Evolutionary conservation across 2,797 vertebrate genomes (phyloP).

Genomic region (Xiphophorus birchmanni): DNA sequence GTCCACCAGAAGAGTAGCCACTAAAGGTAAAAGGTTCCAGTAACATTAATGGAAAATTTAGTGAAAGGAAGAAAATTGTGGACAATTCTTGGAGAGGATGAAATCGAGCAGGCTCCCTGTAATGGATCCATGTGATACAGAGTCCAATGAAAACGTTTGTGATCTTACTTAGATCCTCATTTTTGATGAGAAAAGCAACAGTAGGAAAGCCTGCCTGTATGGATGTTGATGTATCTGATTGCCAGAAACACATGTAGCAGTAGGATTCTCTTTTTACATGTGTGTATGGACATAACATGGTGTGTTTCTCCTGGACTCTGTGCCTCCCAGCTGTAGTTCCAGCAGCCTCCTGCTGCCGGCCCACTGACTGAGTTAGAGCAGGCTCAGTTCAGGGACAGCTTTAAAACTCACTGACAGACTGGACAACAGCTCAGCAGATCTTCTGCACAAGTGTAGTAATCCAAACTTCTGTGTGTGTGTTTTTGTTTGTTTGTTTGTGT

Average conservation of each 20-base stretch:
- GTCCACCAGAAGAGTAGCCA: too few species aligned
- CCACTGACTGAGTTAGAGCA: slow-evolving; percentile 46
- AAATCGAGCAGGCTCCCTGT: neutral
- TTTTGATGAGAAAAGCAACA: too few species aligned
- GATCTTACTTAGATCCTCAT: neutral
- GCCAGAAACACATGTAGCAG: neutral
- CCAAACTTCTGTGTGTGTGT: slow-evolving; percentile 42
- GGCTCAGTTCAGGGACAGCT: slow-evolving; percentile 60
- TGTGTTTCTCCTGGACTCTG: slow-evolving; percentile 12
- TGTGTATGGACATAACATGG: slow-evolving; percentile 22
- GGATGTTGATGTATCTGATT: slow-evolving; percentile 20
- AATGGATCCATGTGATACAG: neutral
- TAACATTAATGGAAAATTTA: neutral
- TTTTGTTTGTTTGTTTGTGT: slow-evolving; percentile 18
- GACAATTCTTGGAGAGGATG: neutral
- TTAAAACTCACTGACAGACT: slow-evolving; percentile 38
- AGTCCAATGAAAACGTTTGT: neutral
- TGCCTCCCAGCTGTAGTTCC: slow-evolving; percentile 27
- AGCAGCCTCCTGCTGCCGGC: slow-evolving; percentile 1
- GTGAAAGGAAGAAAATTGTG: neutral
- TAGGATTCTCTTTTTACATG: slow-evolving; percentile 1
- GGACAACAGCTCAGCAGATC: slow-evolving; percentile 35
- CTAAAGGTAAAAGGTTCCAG: too few species aligned
- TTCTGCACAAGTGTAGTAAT: slow-evolving; percentile 67
- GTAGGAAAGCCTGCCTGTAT: slow-evolving; percentile 5